Conservation (phyloP, 2,113 vertebrate genomes). For the Bostrychus sinensis region DNA sequence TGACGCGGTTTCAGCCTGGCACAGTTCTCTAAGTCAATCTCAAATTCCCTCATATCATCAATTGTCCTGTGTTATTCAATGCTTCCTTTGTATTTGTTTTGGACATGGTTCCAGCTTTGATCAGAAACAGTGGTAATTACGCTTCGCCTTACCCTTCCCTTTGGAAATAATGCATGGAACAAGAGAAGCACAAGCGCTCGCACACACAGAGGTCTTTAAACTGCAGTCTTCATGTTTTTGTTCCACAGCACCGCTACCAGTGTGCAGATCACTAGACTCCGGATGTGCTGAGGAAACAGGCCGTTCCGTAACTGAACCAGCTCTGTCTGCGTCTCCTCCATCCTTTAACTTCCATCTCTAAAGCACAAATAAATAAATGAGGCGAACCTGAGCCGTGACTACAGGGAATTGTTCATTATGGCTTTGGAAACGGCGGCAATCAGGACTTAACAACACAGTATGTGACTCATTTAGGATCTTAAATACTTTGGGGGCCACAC, state of each 20-base stretch:
- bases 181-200: constrained; percentile 65
- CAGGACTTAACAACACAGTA: constrained; percentile 53
- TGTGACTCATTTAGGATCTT: constrained; percentile 57
- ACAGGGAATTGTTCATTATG: constrained; percentile 67
- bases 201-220: constrained; percentile 59
- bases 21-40: constrained; percentile 57
- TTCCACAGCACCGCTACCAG: constrained; percentile 58
- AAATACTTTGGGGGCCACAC: constrained; percentile 38
- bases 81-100: constrained; percentile 74
- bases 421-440: constrained; percentile 66
- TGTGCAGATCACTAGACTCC: constrained; percentile 49
- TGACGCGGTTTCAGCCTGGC: constrained; percentile 67
- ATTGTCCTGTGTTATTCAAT: constrained; percentile 70
- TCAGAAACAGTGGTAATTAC: constrained; percentile 79
- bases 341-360: constrained; percentile 58
- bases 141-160: constrained; percentile 62
- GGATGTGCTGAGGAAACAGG: constrained; percentile 66
- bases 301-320: constrained; percentile 59
- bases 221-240: constrained; percentile 68
- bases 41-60: constrained; percentile 70
- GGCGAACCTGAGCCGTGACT: constrained; percentile 71
- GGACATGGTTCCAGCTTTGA: constrained; percentile 79
- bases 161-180: constrained; percentile 74
- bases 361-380: constrained; percentile 71
- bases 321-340: constrained; percentile 38